Evolutionary conservation across 2,113 vertebrate genomes (phyloP), one percentile per base, ranked within the genome.

Genomic region (Rhabdomys dilectus): DNA sequence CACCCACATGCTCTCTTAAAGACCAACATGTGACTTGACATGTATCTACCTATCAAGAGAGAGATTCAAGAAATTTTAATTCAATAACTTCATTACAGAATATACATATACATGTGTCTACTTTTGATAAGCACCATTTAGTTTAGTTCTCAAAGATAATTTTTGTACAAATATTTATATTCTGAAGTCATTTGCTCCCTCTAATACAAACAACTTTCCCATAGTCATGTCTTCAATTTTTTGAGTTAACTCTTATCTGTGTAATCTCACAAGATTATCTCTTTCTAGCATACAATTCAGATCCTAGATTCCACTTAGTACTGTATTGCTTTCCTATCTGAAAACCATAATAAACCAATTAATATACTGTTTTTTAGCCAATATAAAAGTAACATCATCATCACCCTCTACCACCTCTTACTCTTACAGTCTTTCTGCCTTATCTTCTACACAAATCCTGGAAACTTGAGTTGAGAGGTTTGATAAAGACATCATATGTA

Each of bases 81-180:
- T 11, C 15, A 36, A 16, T 21, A 45, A 19, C 19, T 2, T 34
- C 22, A 15, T 58, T 24, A 39, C 1, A 13, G 48, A 31, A 1
- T 10, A 68, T 0, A 48, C 2, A 19, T 3, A 19, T 10, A 56
- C 0, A 62, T 1, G 0, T 48, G 31, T 21, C 19, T 60, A 24
- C 9, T 58, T 73, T 45, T 5, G 5, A 39, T 73, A 13, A 42
- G 1, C 7, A 17, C 31, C 5, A 2, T 85, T 92, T 85, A 39
- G 72, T 68, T 86, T 1, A 39, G 0, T 77, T 94, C 42, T 85
- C 64, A 53, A 86, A 58, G 53, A 5, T 77, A 58, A 42, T 34
- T 13, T 64, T 22, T 34, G 42, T 22, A 39, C 56, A 11, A 26
- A 9, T 1, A 39, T 4, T 10, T 29, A 19, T 21, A 7, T 13